Base-by-base conservation (phyloP, 1,140 invertebrate genomes). In the Trichomalopsis sarcophagae region DNA sequence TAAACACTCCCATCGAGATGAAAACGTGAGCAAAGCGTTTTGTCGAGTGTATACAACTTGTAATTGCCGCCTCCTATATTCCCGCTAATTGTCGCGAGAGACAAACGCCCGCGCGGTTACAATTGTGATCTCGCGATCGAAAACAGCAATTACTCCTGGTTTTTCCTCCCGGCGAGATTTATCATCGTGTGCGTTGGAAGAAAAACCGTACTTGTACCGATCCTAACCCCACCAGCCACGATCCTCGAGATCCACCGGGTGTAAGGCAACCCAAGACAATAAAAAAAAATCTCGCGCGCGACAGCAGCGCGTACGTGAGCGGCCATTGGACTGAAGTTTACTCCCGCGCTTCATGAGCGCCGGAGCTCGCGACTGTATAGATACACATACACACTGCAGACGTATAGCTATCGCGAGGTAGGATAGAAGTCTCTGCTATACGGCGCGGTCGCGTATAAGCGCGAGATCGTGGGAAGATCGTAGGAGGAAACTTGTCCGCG, bases 401-500 rank as follows among this genome's bases (percentile, higher is more conserved):
- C 27, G 27, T 27, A 27, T 27, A 27, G 27, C 27, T 27, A 27
- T 47, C 36, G 68, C 79, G 79, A 47, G 23, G 50, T 55, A 55
- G 17, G 55, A n/a, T 62, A n/a, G 55, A 62, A 62, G 55, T 62
- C 55, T 62, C 17, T 62, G 55, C 55, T 62, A 62, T 62, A 7
- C 62, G 27, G 6, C 9, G 27, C 81, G 33, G 17, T 40, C 21
- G 17, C 66, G 13, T 27, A 62, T 40, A 75, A 55, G 77, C 66
- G 81, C 33, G 30, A 86, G 87, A 88, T 89, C 89, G 89, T 88
- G 88, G 88, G 89, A 90, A 90, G 87, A 88, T 89, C 88, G 87
- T 88, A 88, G 88, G 88, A 87, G 87, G 87, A 89, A 90, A 90
- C 87, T 88, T 87, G 88, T 88, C 87, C 87, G 86, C 84, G 82